Evolutionary conservation across 2,888 invertebrate genomes (phyloP), one percentile per base, ranked within the genome.

Genomic region (Nomada ferruginata): DNA sequence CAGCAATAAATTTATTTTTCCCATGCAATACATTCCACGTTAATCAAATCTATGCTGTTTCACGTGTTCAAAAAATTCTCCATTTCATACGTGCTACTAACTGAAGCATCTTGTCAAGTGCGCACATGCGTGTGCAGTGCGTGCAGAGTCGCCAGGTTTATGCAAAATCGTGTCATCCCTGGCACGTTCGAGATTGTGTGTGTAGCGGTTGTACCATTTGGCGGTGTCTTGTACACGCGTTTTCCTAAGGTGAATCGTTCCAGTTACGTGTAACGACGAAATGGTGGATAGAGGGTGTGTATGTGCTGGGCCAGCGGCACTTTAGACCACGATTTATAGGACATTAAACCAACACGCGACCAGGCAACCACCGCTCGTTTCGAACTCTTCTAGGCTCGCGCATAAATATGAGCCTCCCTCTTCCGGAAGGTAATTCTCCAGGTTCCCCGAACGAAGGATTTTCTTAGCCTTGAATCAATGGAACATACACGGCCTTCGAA

Each of bases 291-390:
- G 26, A n/a, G 15, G 26, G 74, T 60, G 80, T 76, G 82, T 85
- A 83, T 63, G 64, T 78, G 84, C 87, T 82, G 80, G 87, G 78
- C 84, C 84, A 36, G 29, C 60, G 84, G 87, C 87, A 90, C 86
- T 90, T 90, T 87, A 88, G 76, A 84, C 75, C 80, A 76, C 87
- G 87, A 91, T 91, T 91, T 91, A 91, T 91, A 85, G 89, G 83
- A 86, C 89, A 90, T 90, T 91, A 91, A 91, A 90, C 85, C 87
- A 87, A 89, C 88, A 84, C 87, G 83, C 86, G 85, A 86, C 86
- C 85, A 85, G 86, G 85, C 87, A 87, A 86, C 87, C 76, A 79
- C 79, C 82, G 82, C 78, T 78, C 84, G 84, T 80, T 78, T 47
- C 85, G 70, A 69, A 70, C 77, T 87, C 85, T 87, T 88, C 83